A percentile compares a stretch with the other conserved stretches of the same genome.
Conservation (phyloP, 2,888 invertebrate genomes). For the Microchrysa polita region DNA sequence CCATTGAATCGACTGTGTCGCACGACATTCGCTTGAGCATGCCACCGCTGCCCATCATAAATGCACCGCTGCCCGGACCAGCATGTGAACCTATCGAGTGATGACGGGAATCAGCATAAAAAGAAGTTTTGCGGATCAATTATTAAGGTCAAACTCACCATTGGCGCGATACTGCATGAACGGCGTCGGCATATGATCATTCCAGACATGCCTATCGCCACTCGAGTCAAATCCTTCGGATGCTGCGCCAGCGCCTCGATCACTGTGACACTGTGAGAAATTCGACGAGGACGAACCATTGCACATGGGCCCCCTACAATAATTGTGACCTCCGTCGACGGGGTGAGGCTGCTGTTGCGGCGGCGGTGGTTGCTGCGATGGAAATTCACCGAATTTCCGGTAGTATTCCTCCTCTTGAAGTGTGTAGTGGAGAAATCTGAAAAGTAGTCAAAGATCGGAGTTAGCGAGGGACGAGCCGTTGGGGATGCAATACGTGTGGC, state of each 20-base stretch:
- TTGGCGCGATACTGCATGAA: slow-evolving; percentile 43
- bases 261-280: not conserved
- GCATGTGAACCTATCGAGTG: no score
- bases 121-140: no score
- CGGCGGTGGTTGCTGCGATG: slow-evolving; percentile 56
- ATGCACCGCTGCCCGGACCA: no score
- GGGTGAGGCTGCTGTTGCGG: not conserved
- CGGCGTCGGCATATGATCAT: slow-evolving; percentile 18
- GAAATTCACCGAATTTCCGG: slow-evolving; percentile 76
- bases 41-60: no score
- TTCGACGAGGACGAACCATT: no score
- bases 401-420: slow-evolving; percentile 81
- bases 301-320: no score
- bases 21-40: slow-evolving; percentile 47
- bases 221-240: no score
- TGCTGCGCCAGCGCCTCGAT: not conserved
- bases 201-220: slow-evolving; percentile 44
- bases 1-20: slow-evolving; percentile 21
- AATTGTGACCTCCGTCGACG: no score
- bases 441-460: not conserved
- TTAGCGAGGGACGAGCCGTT: no score
- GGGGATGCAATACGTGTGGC: slow-evolving; percentile 41
- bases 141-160: slow-evolving; percentile 24
- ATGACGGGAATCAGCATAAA: no score
- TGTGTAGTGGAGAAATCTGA: slow-evolving; percentile 79